A percentile compares a stretch with the other conserved stretches of the same genome.
Evolutionary conservation across 2,888 invertebrate genomes (phyloP).

Genomic region (Ypsolopha sequella): DNA sequence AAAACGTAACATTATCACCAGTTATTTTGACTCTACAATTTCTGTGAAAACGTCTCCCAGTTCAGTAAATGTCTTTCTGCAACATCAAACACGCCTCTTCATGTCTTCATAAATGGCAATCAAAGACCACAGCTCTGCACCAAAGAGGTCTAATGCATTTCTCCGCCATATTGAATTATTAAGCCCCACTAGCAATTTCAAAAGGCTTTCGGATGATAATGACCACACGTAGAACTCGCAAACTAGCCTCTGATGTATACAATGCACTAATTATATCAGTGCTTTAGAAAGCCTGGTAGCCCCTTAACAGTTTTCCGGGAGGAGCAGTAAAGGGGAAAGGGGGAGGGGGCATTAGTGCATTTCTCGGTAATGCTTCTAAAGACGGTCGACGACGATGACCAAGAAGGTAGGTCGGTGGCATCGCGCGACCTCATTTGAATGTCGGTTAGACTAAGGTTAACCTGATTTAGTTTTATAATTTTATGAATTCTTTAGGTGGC

Average conservation of each 20-base stretch:
- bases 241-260: conserved; percentile 27
- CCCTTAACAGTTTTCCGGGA: conserved; percentile 67
- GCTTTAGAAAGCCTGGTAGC: conserved; percentile 62
- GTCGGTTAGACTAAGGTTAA: neutral
- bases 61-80: no score
- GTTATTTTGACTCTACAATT: no score
- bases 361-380: conserved; percentile 65
- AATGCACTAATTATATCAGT: conserved; percentile 61
- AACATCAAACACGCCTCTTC: no score
- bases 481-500: neutral
- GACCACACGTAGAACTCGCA: conserved; percentile 47
- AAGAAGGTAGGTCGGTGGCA: conserved; percentile 22
- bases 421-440: neutral
- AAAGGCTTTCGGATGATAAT: conserved; percentile 53
- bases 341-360: conserved; percentile 65
- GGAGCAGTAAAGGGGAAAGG: conserved; percentile 41
- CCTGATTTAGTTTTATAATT: neutral
- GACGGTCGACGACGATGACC: conserved; percentile 61
- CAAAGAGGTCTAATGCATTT: conserved; percentile 9
- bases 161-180: conserved; percentile 35
- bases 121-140: conserved; percentile 13
- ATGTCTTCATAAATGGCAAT: conserved; percentile 7
- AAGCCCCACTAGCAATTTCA: conserved; percentile 38
- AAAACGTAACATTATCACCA: no score
- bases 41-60: no score